phyloP scores from a whole-genome alignment of 2,113 vertebrate genomes.

The Coracopsis vasa region DNA sequence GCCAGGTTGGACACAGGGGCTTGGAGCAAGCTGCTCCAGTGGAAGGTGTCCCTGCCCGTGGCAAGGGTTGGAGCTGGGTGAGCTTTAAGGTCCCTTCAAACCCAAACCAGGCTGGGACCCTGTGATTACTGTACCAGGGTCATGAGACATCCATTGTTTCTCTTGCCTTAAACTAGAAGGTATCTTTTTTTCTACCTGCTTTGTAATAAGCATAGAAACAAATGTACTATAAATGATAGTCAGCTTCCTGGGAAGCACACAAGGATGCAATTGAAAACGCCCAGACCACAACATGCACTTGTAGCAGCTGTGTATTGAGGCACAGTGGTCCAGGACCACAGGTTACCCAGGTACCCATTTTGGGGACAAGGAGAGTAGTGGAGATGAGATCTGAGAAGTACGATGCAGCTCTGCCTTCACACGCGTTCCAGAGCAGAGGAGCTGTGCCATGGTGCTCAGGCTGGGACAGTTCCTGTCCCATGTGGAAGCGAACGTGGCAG shows the following conservation, averaged over 20 bases:
- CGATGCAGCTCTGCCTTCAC: neutral
- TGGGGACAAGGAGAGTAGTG: neutral
- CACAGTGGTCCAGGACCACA: too few species aligned
- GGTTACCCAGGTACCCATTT: neutral
- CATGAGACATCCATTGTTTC: neutral
- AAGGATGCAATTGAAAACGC: neutral
- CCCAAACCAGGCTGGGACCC: neutral
- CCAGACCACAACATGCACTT: neutral
- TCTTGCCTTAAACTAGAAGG: neutral
- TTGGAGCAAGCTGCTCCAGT: too few species aligned
- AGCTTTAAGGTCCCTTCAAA: too few species aligned
- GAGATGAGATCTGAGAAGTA: neutral
- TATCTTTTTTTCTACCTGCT: neutral
- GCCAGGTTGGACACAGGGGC: too few species aligned
- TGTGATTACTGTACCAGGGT: neutral
- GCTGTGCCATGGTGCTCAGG: too few species aligned
- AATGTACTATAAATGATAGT: fast-evolving
- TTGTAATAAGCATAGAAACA: neutral
- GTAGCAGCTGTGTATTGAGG: too few species aligned
- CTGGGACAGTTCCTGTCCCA: too few species aligned
- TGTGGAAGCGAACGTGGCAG: neutral
- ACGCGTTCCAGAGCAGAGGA: fast-evolving
- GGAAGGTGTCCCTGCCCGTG: too few species aligned
- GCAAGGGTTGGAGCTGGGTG: too few species aligned
- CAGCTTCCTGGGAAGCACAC: neutral